Conservation (phyloP, 2,797 vertebrate species). For the Gymnocypris eckloni region DNA sequence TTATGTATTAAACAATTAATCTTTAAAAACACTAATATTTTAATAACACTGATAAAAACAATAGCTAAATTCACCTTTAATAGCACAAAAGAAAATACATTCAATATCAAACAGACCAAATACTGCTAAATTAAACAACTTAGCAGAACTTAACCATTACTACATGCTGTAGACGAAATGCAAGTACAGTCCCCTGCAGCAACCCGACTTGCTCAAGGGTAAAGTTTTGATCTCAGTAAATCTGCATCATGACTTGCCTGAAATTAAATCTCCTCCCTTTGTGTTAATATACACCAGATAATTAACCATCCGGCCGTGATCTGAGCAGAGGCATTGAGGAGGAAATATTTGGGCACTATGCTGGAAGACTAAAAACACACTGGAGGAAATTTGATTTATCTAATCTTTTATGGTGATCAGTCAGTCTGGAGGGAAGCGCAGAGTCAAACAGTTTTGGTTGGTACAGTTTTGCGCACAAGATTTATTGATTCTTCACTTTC, state of each 20-base stretch:
- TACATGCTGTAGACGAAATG: neutral
- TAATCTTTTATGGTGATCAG: constrained; percentile 54
- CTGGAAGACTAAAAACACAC: constrained; percentile 37
- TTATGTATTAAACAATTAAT: neutral
- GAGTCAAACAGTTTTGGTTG: constrained; percentile 44
- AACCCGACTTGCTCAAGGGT: constrained; percentile 8
- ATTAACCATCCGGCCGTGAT: constrained; percentile 33
- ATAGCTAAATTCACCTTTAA: neutral
- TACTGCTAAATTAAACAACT: neutral
- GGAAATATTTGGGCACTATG: constrained; percentile 24
- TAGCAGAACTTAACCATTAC: neutral
- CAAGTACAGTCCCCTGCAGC: neutral
- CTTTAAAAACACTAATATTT: neutral
- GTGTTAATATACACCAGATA: constrained; percentile 41
- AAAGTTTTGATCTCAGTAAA: constrained; percentile 27
- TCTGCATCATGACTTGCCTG: constrained; percentile 5
- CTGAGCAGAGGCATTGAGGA: constrained; percentile 23
- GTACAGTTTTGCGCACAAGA: constrained; percentile 15
- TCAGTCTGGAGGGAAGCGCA: constrained; percentile 27
- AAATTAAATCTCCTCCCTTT: constrained; percentile 38
- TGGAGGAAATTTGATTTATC: constrained; percentile 50
- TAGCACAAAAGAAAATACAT: neutral
- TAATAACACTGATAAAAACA: neutral
- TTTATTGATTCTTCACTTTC: constrained; percentile 50
- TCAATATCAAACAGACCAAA: neutral